Base-by-base conservation (phyloP, 2,113 vertebrate genomes). In the Bambusicola thoracicus region DNA sequence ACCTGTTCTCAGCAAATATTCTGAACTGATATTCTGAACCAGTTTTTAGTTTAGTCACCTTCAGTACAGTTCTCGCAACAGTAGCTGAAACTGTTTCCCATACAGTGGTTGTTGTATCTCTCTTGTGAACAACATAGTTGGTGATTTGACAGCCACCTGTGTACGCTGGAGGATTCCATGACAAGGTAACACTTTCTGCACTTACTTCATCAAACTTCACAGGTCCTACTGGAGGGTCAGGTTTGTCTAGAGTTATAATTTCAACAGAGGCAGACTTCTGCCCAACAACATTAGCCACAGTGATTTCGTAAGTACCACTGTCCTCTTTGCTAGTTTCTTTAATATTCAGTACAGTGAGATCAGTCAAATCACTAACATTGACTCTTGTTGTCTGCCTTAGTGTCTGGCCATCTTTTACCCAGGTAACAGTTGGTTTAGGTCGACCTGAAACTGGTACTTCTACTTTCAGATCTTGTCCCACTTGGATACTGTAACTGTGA, bases 21-120 rank as follows among this genome's bases (percentile, higher is more conserved):
- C 98, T 99, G 96, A 99, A 99, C 81, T 99, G 99, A 96, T 99
- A 99, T 96, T 99, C 99, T 30, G 98, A 97, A 87, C 99, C 99
- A 85, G 99, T 99, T 97, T 99, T 99, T 65, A 99, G 97, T 96
- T 98, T 98, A 43, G 95, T 96, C 44, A 99, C 98, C 95, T 99
- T 99, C 61, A 99, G 96, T 12, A 98, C 98, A 58, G 98, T 99
- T 98, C 99, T 99, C 91, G 98, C 98, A 93, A 98, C 97, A 92
- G 98, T 99, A 70, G 97, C 98, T 24, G 98, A 99, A 95, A 99
- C 98, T 67, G 98, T 98, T 91, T 99, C 99, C 99, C 99, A 99
- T 68, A 98, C 95, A 40, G 98, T 98, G 53, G 98, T 98, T 5
- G 98, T 99, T 89, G 98, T 99, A 90, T 99, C 99, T 98, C 99